phyloP scores from a whole-genome alignment of 2,113 vertebrate species.

The Gambusia holbrooki region DNA sequence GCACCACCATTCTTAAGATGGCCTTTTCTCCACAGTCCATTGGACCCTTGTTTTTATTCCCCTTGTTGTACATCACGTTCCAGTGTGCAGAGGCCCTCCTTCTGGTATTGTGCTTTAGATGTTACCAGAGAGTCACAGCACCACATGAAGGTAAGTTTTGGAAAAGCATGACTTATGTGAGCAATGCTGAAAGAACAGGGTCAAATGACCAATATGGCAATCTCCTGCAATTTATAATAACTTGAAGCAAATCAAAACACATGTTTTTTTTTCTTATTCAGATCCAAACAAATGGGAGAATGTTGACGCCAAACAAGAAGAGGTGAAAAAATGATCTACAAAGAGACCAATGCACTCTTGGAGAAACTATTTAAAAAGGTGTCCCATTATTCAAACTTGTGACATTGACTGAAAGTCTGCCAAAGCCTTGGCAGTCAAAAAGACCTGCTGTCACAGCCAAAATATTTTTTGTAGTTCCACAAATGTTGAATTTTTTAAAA shows the following conservation, averaged over 20 bases:
- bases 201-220: not conserved
- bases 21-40: slow-evolving; percentile 80
- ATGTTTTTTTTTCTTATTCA: slow-evolving; percentile 32
- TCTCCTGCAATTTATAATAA: not conserved
- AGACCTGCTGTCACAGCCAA: not conserved
- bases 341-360: not conserved
- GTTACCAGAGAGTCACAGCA: slow-evolving; percentile 73
- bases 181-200: not conserved
- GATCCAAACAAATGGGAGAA: slow-evolving; percentile 5
- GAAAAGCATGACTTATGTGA: slow-evolving; percentile 39
- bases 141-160: slow-evolving; percentile 57
- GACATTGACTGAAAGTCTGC: not conserved
- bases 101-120: slow-evolving; percentile 75
- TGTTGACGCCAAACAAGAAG: slow-evolving; percentile 19
- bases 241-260: slow-evolving; percentile 1
- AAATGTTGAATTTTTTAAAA: not conserved
- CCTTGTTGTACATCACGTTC: slow-evolving; percentile 82
- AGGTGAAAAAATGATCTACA: slow-evolving; percentile 5
- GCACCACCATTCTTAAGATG: slow-evolving; percentile 82
- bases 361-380: not conserved
- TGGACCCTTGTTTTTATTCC: slow-evolving; percentile 85
- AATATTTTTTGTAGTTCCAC: too few relatives aligned
- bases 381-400: not conserved
- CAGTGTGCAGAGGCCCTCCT: slow-evolving; percentile 84
- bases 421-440: not conserved